These are phyloP conservation scores for Macheiramphus alcinus DNA, from an alignment of 2,113 vertebrate genomes.

Conservation along the genomic window DNA sequence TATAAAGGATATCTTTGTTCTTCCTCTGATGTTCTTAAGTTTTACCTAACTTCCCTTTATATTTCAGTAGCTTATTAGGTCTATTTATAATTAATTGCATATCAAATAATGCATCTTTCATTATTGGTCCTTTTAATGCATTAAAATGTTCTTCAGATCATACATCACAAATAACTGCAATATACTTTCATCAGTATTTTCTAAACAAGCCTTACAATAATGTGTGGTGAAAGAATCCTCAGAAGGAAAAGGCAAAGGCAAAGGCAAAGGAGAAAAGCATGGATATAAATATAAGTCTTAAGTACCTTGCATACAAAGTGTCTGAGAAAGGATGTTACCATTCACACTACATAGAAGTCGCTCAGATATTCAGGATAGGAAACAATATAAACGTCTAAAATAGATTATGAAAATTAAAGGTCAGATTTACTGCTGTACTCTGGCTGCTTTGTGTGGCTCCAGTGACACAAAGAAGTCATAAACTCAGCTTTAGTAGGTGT, in stretches of 20 bases:
- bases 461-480: neutral
- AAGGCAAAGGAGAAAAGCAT: neutral
- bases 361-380: neutral
- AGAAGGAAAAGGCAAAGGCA: neutral
- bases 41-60: neutral
- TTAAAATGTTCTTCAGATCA: constrained; percentile 35
- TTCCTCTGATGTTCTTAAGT: neutral
- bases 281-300: neutral
- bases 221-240: neutral
- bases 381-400: neutral
- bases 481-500: neutral
- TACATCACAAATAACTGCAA: neutral
- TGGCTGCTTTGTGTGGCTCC: neutral
- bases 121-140: constrained; percentile 19
- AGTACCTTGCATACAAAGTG: neutral
- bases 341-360: neutral
- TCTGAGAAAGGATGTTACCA: neutral
- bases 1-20: neutral
- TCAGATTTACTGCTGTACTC: neutral
- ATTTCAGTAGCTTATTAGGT: neutral
- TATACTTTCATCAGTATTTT: neutral
- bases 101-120: neutral
- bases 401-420: neutral
- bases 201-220: neutral
- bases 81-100: neutral